Base-by-base conservation (phyloP, 1,140 invertebrate genomes). In the Ctenoplectra terminalis region DNA sequence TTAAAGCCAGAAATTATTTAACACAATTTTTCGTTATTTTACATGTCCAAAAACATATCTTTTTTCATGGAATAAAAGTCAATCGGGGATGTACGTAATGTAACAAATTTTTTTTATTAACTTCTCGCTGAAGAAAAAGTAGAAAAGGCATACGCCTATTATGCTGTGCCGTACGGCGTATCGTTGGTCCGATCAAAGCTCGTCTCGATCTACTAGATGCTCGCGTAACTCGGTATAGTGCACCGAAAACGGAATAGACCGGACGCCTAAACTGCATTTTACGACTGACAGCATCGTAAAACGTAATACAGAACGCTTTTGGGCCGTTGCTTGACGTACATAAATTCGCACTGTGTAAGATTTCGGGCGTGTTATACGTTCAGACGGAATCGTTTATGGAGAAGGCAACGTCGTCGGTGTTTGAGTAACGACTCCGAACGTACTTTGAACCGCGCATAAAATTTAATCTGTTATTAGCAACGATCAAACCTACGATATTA, bases 221-320 rank as follows among this genome's bases (percentile, higher is more conserved):
- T 52, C 60, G 72, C 29, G 40, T 46, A 72, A 79, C 71, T 71
- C 69, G 61, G 61, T 63, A 52, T 72, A 63, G n/a, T 71, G 34
- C 58, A 48, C 71, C 66, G 67, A 87, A 83, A 83, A 87, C 82
- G 75, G 71, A 73, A 80, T 73, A 56, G 78, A 86, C 52, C 75
- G 50, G 54, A 61, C 66, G 61, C 48, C 76, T 75, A 86, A 86
- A 83, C 85, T 86, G 52, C 72, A 75, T 80, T 87, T 87, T 87
- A 87, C 84, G 81, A 83, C 81, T 69, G 60, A 43, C 67, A 80
- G 64, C 5, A 20, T 83, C 85, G 76, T 87, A 87, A 87, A 87
- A 76, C 67, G 66, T 86, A 83, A 87, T 83, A 81, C 81, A 86
- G 82, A 83, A 72, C 76, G 85, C 76, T 87, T 76, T 67, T 64